Conservation (phyloP, 2,888 invertebrate species). For the Euzetes globulus region DNA sequence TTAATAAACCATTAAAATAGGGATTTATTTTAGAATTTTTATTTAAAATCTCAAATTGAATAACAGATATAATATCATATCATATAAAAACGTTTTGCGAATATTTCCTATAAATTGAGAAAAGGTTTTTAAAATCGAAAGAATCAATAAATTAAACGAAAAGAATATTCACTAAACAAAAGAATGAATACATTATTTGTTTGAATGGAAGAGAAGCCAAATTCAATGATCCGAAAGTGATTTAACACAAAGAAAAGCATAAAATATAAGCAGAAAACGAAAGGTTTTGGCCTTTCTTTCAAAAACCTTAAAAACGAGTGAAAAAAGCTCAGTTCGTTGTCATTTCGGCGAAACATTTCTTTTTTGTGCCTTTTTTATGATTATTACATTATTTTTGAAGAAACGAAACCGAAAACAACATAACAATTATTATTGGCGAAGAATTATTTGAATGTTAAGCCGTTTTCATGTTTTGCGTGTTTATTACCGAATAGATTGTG, state of each 20-base stretch:
- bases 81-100: no score
- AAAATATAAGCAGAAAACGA: not conserved
- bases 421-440: constrained; percentile 14
- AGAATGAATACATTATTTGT: no score
- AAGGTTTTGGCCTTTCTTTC: not conserved
- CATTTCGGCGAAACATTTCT: not conserved
- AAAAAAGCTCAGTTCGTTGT: not conserved
- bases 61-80: no score
- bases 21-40: no score
- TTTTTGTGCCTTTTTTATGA: not conserved
- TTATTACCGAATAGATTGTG: not conserved
- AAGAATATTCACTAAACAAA: no score
- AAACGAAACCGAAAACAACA: constrained; percentile 1
- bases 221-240: no score
- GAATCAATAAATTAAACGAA: no score
- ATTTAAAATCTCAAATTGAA: no score
- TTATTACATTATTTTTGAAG: not conserved
- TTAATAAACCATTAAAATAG: no score
- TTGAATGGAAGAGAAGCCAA: no score
- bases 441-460: constrained; percentile 10
- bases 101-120: no score
- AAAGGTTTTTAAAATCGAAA: no score
- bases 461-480: constrained; percentile 11
- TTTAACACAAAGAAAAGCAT: not conserved
- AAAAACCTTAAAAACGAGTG: not conserved